Evolutionary conservation across 2,797 vertebrate genomes (phyloP).

Genomic region (Clarias laeviceps): DNA sequence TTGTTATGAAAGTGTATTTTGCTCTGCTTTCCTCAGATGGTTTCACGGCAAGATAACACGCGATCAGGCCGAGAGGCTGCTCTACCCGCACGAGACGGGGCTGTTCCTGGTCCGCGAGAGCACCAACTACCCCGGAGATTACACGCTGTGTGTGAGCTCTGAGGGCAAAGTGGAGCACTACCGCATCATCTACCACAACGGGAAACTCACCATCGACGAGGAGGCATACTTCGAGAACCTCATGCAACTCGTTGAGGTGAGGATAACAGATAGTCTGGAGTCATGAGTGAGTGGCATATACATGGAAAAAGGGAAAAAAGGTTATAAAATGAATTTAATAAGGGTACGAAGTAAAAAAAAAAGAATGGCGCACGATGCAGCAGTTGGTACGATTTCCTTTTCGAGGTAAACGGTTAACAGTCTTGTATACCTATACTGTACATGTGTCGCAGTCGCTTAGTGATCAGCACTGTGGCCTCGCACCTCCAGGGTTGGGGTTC

Average conservation of each 20-base stretch:
- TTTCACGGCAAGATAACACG: slow-evolving; percentile 98
- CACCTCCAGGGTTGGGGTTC: too few relatives aligned
- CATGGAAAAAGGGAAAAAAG: not conserved
- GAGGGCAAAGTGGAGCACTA: slow-evolving; percentile 98
- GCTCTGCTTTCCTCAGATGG: slow-evolving; percentile 78
- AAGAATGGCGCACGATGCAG: not conserved
- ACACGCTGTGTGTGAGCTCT: slow-evolving; percentile 96
- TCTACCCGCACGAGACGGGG: slow-evolving; percentile 88
- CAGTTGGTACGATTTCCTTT: not conserved
- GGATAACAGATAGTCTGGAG: slow-evolving; percentile 12
- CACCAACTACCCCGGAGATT: slow-evolving; percentile 98
- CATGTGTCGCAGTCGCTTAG: too few relatives aligned
- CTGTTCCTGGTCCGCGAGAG: slow-evolving; percentile 95
- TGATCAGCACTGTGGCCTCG: too few relatives aligned
- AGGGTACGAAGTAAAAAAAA: not conserved
- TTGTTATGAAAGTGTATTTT: not conserved
- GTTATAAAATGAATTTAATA: not conserved
- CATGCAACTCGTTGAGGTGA: slow-evolving; percentile 98
- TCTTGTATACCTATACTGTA: not conserved
- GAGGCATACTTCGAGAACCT: slow-evolving; percentile 95
- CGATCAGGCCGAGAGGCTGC: slow-evolving; percentile 86
- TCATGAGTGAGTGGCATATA: not conserved
- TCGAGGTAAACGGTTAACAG: not conserved
- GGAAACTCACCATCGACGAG: slow-evolving; percentile 94
- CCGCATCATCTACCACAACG: slow-evolving; percentile 90